Evolutionary conservation across 2,888 invertebrate genomes (phyloP), one percentile per base, ranked within the genome.

Genomic region (Lasius platythorax): DNA sequence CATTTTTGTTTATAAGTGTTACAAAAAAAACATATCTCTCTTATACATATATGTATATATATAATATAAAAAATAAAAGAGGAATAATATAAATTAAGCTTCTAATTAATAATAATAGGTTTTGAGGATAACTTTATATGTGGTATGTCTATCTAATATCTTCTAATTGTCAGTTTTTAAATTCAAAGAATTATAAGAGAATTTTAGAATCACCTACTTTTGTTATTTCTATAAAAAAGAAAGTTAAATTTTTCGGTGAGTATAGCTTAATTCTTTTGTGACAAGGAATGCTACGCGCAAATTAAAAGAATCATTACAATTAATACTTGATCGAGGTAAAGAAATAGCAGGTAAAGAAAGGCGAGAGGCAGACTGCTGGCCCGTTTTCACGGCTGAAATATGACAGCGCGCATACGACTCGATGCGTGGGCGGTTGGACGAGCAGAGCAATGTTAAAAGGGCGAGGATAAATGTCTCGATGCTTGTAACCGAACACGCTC

Each of bases 391-490:
- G n/a, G 46, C 15, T 78, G 43, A 56, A 56, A 40, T 56, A 18
- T 23, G 43, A 56, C 53, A 76, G 3, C 56, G 40, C 68, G 30
- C 70, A 23, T 23, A 78, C 40, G 78, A 53, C 40, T 76, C 76
- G 67, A 58, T 56, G 43, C 23, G 73, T 84, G 58, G 74, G 23
- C 40, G 74, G 56, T 79, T 58, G 76, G 58, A 78, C 50, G 78
- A 86, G 72, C 84, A 67, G 82, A 88, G 81, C 86, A 78, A 84
- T 78, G 83, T 70, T 87, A 83, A 91, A 91, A 88, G 87, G 86
- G 79, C 82, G 82, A 87, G 89, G 87, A 87, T 88, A 89, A 91
- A 91, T 87, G 90, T 90, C 88, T 88, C 87, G 82, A 83, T 88
- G 85, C 86, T 83, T 88, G 91, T 89, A 89, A 87, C 87, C 87